Evolutionary conservation across 2,888 invertebrate species (phyloP).

Genomic region (Thecocarcelia acutangulata): DNA sequence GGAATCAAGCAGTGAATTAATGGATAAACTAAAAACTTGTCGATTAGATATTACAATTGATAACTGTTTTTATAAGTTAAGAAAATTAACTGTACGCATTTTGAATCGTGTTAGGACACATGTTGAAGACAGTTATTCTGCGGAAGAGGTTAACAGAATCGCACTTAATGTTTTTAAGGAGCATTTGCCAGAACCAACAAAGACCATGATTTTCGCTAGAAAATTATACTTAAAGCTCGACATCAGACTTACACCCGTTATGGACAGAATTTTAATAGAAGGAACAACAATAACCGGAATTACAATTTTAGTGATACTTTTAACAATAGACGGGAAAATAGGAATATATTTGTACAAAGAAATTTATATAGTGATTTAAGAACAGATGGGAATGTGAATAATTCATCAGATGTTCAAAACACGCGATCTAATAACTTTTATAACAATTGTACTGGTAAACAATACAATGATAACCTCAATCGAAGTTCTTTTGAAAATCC

Average conservation of each 20-base stretch:
- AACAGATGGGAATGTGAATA: neutral
- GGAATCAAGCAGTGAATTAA: slow-evolving; percentile 8
- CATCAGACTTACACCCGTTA: slow-evolving; percentile 12
- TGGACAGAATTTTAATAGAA: slow-evolving; percentile 5
- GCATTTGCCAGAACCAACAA: slow-evolving; percentile 10
- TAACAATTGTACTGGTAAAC: too few relatives aligned
- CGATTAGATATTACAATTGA: slow-evolving; percentile 6
- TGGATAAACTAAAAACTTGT: slow-evolving; percentile 20
- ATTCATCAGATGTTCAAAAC: neutral
- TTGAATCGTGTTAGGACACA: slow-evolving; percentile 16
- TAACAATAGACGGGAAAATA: slow-evolving; percentile 9
- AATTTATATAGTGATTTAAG: too few relatives aligned
- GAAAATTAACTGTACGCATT: neutral
- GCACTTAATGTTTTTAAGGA: slow-evolving; percentile 13
- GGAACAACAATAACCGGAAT: slow-evolving; percentile 1
- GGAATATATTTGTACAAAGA: neutral
- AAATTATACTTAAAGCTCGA: neutral
- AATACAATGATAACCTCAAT: too few relatives aligned
- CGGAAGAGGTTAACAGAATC: slow-evolving; percentile 21
- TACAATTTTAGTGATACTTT: slow-evolving; percentile 4
- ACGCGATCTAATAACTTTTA: neutral
- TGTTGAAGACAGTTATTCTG: slow-evolving; percentile 5
- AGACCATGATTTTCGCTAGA: slow-evolving; percentile 11
- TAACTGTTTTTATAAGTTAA: slow-evolving; percentile 5
- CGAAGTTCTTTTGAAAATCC: too few relatives aligned